Base-by-base conservation (phyloP, 2,888 invertebrate species). In the Stratiomys singularior region DNA sequence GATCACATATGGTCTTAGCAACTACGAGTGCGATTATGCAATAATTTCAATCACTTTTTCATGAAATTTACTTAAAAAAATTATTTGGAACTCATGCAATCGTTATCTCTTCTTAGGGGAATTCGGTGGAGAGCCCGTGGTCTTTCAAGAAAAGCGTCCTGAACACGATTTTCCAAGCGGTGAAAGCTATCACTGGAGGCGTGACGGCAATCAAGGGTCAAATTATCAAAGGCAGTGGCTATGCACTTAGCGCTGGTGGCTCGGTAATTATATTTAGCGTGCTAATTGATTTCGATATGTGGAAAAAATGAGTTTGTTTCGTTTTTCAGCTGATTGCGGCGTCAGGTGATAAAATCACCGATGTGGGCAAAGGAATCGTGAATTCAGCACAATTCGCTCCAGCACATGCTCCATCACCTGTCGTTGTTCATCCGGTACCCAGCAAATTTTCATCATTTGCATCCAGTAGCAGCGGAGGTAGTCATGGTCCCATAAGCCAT, bases 141-240 rank as follows among this genome's bases (percentile, higher is more conserved):
- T 91, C 92, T 23, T 88, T 95, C 83, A 95, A 95, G 87, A 94
- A 94, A 84, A 93, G 94, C 0, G 93, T 96, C 79, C 87, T 95
- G 18, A 92, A 92, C 86, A 95, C 95, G 2, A 89, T 96, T 11
- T 91, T 96, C 84, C 95, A 96, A 90, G 95, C 96, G 0, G 93
- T 95, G 0, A 96, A 96, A 84, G 95, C 96, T 15, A 94, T 96
- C 80, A 94, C 95, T 9, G 96, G 96, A 11, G 95, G 95, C 67
- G 93, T 95, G 11, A 92, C 96, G 1, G 95, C 95, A 28, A 89
- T 95, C n/a, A 95, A 95, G 83, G 96, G 96, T 0, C 94, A 95
- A 85, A 88, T 96, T 30, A 93, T 96, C 82, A 95, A 95, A 87
- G 95, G 95, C 58, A 92, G 95, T 76, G 95, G 96, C 13, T 91